Percentiles rank a stretch among this genome's conserved stretches.
Conservation (phyloP, 2,888 invertebrate genomes). For the Brachylomia viminalis region DNA sequence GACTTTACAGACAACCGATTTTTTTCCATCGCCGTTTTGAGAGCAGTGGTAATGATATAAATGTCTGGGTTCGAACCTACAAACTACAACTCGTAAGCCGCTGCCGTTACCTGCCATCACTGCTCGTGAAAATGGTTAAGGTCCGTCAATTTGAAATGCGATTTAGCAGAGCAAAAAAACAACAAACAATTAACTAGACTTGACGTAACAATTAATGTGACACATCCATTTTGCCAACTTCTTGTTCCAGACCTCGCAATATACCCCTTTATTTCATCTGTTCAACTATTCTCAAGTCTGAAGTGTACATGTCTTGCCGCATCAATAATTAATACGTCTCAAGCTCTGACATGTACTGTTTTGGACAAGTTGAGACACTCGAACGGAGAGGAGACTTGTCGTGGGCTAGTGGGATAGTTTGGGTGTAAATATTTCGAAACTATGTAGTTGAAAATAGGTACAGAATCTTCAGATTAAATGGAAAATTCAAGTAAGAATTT, state of each 20-base stretch:
- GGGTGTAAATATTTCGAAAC: constrained; percentile 1
- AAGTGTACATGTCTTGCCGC: constrained; percentile 27
- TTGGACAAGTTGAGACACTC: constrained; percentile 40
- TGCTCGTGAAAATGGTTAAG: too few species aligned
- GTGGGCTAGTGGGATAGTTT: constrained; percentile 4
- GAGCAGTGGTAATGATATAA: too few species aligned
- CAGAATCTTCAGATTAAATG: not conserved
- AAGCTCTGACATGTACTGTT: constrained; percentile 36
- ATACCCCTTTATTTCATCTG: constrained; percentile 64
- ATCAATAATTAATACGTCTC: constrained; percentile 61
- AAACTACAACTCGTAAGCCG: too few species aligned
- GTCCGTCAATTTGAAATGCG: too few species aligned
- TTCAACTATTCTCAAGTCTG: constrained; percentile 22
- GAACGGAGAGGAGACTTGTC: constrained; percentile 18
- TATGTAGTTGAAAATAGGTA: constrained; percentile 1
- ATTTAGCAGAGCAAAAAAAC: not conserved
- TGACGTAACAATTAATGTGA: not conserved
- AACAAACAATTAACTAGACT: too few species aligned
- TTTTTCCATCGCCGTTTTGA: too few species aligned
- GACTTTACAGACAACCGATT: too few species aligned
- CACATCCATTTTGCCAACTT: constrained; percentile 40
- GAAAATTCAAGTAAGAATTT: too few species aligned
- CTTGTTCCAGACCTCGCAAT: constrained; percentile 39
- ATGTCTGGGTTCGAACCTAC: too few species aligned
- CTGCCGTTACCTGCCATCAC: too few species aligned